Base-by-base conservation (phyloP, 2,113 vertebrate species). In the Rhinoderma darwinii region DNA sequence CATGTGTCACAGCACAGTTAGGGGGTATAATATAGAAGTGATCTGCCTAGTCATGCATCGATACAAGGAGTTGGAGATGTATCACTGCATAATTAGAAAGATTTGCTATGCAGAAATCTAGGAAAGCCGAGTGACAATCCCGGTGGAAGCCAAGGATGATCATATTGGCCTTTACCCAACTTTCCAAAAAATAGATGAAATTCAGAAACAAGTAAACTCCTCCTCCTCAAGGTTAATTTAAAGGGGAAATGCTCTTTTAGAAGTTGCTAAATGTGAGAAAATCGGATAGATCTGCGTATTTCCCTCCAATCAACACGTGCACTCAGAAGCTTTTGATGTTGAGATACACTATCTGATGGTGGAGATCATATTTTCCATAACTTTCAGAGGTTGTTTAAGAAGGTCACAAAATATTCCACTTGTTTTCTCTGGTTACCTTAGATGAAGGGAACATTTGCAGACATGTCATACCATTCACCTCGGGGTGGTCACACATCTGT, bases 401-500 rank as follows among this genome's bases (percentile, higher is more conserved):
- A n/a, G n/a, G 37, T 81, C 50, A n/a, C 14, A 78, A 59, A 43
- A 30, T 66, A 20, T 61, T 68, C 32, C 3, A 17, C 56, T 68
- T 35, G 11, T 68, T n/a, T 47, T 27, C 74, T 47, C 17, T 1
- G n/a, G 75, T 37, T 27, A 83, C 82, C 82, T 37, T 72, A 44
- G 47, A 44, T 22, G 43, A 68, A 44, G 32, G 82, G 63, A 30
- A 83, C 30, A 32, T 66, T 47, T 68, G 17, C 41, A 18, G 30
- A 83, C 44, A 54, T 54, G 35, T 54, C 47, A 78, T 54, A 78
- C 54, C 30, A 37, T 54, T 78, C 80, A 44, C 54, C 37, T 56
- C 17, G 1, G 32, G 56, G 37, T 27, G 79, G 18, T 43, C 17
- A 20, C 44, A 30, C 44, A 32, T 8, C 72, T 43, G 11, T 41